A percentile compares a stretch with the other conserved stretches of the same genome.
Conservation (phyloP, 1,140 invertebrate genomes). For the Tyrophagus putrescentiae region DNA sequence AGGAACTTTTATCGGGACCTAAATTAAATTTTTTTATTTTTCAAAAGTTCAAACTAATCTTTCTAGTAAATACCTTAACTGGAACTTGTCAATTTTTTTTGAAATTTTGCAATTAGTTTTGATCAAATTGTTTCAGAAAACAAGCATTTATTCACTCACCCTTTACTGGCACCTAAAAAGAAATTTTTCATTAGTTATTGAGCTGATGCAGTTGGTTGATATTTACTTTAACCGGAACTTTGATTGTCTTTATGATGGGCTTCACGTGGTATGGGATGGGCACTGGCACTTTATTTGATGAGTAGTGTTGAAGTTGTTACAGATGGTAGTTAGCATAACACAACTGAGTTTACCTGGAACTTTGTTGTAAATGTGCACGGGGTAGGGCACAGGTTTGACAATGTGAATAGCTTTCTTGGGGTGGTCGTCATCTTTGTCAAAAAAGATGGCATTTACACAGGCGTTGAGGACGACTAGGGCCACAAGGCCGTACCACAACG, state of each 20-base stretch:
- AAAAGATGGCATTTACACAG: too few species aligned
- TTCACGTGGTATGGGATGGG: not conserved
- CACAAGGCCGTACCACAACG: not conserved
- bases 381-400: not conserved
- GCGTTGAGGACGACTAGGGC: not conserved
- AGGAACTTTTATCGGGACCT: conserved; percentile 13
- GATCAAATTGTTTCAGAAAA: too few species aligned
- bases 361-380: conserved; percentile 6
- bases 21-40: not conserved
- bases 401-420: not conserved
- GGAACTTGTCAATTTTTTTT: too few species aligned
- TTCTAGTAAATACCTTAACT: too few species aligned
- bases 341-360: too few species aligned
- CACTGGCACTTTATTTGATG: not conserved
- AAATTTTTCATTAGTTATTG: too few species aligned
- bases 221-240: not conserved
- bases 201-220: not conserved
- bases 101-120: too few species aligned
- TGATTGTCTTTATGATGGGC: conserved; percentile 16
- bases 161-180: too few species aligned
- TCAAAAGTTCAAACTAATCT: not conserved
- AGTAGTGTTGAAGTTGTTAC: too few species aligned
- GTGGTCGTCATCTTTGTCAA: too few species aligned
- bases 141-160: too few species aligned
- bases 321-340: too few species aligned